A percentile compares a stretch with the other conserved stretches of the same genome.
Conservation (phyloP, 2,797 vertebrate genomes). For the Lacerta bilineata region DNA sequence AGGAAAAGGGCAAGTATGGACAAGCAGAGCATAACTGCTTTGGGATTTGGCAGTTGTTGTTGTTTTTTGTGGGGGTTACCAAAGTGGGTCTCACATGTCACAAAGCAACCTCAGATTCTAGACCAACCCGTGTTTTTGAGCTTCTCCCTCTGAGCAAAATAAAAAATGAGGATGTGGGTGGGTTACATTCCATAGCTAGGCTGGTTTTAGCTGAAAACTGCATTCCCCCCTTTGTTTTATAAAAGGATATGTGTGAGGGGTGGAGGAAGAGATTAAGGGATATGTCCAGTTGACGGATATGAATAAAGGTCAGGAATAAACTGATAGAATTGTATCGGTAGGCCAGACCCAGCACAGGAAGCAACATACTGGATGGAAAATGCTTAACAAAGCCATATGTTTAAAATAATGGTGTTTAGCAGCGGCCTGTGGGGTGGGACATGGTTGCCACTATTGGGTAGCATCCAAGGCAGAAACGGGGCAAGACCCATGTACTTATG, state of each 20-base stretch:
- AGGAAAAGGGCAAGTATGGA: slow-evolving; percentile 43
- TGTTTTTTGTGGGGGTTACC: background rate
- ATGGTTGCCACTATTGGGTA: background rate
- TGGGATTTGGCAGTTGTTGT: background rate
- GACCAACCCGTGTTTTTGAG: background rate
- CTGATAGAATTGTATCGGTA: background rate
- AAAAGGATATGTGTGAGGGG: background rate
- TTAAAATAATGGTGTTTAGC: background rate
- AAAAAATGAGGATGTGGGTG: background rate
- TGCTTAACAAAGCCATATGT: background rate
- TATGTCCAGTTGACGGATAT: background rate
- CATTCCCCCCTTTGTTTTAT: background rate
- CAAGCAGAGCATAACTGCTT: background rate
- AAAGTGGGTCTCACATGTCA: background rate
- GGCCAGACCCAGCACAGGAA: background rate
- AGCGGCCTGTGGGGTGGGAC: background rate
- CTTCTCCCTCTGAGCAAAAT: background rate
- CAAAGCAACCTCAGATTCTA: background rate
- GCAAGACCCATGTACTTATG: background rate
- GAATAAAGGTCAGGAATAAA: background rate
- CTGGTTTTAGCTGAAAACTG: background rate
- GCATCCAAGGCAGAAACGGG: background rate
- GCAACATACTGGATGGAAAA: slow-evolving; percentile 5
- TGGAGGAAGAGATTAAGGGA: background rate
- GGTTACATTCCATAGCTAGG: background rate